Evolutionary conservation across 2,113 vertebrate genomes (phyloP), one percentile per base, ranked within the genome.

Genomic region (Acrocephalus arundinaceus): DNA sequence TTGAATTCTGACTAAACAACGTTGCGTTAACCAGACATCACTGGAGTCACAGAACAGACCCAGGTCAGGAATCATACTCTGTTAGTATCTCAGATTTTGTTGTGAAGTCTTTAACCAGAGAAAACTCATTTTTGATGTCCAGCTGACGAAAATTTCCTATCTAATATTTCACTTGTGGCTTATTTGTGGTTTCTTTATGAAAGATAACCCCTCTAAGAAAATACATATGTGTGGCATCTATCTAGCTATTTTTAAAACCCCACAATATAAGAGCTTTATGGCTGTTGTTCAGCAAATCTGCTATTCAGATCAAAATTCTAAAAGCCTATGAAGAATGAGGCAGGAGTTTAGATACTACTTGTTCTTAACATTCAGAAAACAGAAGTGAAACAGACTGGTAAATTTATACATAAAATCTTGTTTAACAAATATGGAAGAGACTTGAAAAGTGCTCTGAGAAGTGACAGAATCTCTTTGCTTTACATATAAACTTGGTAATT

Each of bases 401-500:
- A 85, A 93, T 94, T 85, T 88, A 63, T 45, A 85, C 22, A 13
- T 62, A 90, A 94, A 94, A 70, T 54, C 33, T 66, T 83, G 37
- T 71, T 95, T 91, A 93, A 91, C 39, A 63, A 94, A 83, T 72
- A 73, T 1, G 22, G 58, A 73, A 85, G 25, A 76, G 33, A 71
- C 16, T 88, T 90, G n/a, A 59, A 65, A 93, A 89, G 51, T 66
- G 48, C 27, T 82, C 67, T 31, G 43, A 71, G 39, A 83, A 92
- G 35, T 80, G 67, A 85, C 70, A 91, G 49, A 87, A 94, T 41
- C 20, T 61, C 59, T 94, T 68, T 74, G 35, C 78, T 90, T 46
- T 37, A 86, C 12, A 71, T 15, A 86, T 49, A 67, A 95, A 89
- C 23, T 74, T 58, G 22, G 63, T 71, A 93, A 95, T 91, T 91